Evolutionary conservation across 2,113 vertebrate genomes (phyloP).

Genomic region (Picathartes gymnocephalus): DNA sequence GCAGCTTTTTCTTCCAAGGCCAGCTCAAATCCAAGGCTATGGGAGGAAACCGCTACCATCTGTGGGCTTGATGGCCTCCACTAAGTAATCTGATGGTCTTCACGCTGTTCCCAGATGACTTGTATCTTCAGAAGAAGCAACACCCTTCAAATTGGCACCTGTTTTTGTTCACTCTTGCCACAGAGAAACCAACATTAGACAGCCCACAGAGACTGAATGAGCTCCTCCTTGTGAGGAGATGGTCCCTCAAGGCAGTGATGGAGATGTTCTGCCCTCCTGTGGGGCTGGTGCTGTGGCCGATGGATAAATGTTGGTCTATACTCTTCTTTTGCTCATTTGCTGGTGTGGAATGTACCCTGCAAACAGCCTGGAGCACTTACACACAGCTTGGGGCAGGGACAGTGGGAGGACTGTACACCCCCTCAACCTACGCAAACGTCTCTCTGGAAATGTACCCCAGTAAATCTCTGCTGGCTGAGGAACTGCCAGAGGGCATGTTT

Average conservation of each 20-base stretch:
- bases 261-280: background rate
- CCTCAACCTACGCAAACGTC: background rate
- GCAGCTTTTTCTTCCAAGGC: background rate
- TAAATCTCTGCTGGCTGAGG: conserved; percentile 43
- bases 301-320: background rate
- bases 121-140: background rate
- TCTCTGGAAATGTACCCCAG: conserved; percentile 19
- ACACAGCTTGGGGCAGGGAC: background rate
- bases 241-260: background rate
- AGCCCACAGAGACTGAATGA: background rate
- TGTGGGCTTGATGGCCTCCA: background rate
- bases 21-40: background rate
- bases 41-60: conserved; percentile 5
- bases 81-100: background rate
- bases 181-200: background rate
- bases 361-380: background rate
- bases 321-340: background rate
- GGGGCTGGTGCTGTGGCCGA: background rate
- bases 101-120: background rate
- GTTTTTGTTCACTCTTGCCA: background rate
- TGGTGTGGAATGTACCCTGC: background rate
- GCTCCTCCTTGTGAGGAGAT: background rate
- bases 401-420: background rate
- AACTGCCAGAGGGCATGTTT: conserved; percentile 45
- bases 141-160: background rate